Conservation (phyloP, 1,140 invertebrate genomes). For the Pseudobourletiella spinata region DNA sequence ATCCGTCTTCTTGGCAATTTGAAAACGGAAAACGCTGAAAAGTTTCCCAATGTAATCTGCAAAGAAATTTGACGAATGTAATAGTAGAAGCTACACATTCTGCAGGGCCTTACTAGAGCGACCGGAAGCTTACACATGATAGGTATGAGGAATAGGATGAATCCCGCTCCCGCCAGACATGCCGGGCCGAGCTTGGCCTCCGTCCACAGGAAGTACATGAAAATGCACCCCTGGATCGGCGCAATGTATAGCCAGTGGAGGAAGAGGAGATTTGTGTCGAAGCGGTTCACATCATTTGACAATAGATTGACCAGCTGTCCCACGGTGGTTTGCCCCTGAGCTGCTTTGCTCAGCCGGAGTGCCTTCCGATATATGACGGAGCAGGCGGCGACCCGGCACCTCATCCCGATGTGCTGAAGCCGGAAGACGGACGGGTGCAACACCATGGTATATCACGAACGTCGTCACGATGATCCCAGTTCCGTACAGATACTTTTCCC, state of each 20-base stretch:
- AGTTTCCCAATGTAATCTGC: slow-evolving; percentile 61
- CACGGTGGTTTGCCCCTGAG: slow-evolving; percentile 46
- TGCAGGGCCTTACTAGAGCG: too few species aligned
- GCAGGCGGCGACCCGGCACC: slow-evolving; percentile 64
- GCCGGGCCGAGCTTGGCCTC: slow-evolving; percentile 40
- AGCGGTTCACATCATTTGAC: slow-evolving; percentile 48
- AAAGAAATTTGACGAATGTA: too few species aligned
- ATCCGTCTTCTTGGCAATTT: slow-evolving; percentile 67
- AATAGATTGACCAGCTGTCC: slow-evolving; percentile 49
- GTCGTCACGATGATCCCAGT: slow-evolving; percentile 23
- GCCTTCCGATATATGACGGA: slow-evolving; percentile 70
- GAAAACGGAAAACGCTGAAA: slow-evolving; percentile 54
- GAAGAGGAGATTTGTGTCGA: slow-evolving; percentile 45
- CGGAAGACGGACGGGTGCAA: slow-evolving; percentile 29
- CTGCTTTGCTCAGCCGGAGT: slow-evolving; percentile 35
- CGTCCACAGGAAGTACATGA: slow-evolving; percentile 43
- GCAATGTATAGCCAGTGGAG: slow-evolving; percentile 45
- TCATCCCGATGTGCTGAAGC: slow-evolving; percentile 59
- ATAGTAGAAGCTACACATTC: too few species aligned
- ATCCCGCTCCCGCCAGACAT: slow-evolving; percentile 42
- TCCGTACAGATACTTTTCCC: slow-evolving; percentile 22
- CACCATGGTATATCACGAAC: slow-evolving; percentile 16
- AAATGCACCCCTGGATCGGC: slow-evolving; percentile 43
- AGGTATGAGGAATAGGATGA: slow-evolving; percentile 44
- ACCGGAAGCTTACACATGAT: too few species aligned